Evolutionary conservation across 2,888 invertebrate genomes (phyloP).

Genomic region (Nephrocerus scutellatus): DNA sequence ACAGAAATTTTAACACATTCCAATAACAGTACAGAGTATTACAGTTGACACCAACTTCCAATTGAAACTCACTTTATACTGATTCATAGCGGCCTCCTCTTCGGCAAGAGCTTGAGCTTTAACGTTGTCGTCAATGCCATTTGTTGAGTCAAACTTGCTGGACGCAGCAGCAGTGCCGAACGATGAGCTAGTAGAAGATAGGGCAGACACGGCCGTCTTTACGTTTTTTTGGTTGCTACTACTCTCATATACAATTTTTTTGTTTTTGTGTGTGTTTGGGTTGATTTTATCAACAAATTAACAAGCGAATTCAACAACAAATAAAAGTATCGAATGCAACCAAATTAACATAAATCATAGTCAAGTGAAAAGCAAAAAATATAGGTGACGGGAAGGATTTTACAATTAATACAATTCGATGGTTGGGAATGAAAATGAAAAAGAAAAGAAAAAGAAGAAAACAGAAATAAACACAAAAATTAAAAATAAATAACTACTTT

Average conservation of each 20-base stretch:
- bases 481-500: too few relatives aligned
- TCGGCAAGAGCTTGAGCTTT: constrained; percentile 86
- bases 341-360: constrained; percentile 22
- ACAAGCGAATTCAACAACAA: too few relatives aligned
- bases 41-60: not conserved
- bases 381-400: too few relatives aligned
- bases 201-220: constrained; percentile 79
- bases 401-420: too few relatives aligned
- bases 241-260: constrained; percentile 25
- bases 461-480: too few relatives aligned
- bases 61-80: constrained; percentile 71
- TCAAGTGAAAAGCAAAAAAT: constrained; percentile 8
- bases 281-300: too few relatives aligned
- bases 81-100: constrained; percentile 92
- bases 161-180: constrained; percentile 79
- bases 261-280: too few relatives aligned
- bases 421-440: too few relatives aligned
- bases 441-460: too few relatives aligned
- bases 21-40: not conserved
- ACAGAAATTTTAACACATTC: constrained; percentile 1
- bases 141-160: constrained; percentile 61
- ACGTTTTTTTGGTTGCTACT: constrained; percentile 83
- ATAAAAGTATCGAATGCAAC: constrained; percentile 22
- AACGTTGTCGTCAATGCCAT: constrained; percentile 78
- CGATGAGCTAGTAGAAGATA: constrained; percentile 80